Conservation (phyloP, 2,113 vertebrate genomes). For the Rhinoderma darwinii region DNA sequence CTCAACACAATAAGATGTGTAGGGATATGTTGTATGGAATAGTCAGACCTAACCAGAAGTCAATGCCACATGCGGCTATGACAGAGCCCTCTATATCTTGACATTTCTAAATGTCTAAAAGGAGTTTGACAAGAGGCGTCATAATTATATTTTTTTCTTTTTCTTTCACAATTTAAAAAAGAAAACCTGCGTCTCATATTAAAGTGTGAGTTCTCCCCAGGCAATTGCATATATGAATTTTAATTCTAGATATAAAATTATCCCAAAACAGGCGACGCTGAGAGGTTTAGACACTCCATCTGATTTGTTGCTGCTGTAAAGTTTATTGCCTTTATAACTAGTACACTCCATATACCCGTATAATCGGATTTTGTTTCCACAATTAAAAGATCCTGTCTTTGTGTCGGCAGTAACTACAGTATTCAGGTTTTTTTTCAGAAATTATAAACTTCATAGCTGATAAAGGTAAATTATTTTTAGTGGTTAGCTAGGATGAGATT, state of each 20-base stretch:
- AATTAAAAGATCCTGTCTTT: not conserved
- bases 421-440: not conserved
- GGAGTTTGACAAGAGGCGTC: not conserved
- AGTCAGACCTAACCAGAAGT: not conserved
- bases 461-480: not conserved
- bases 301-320: constrained; percentile 26
- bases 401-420: not conserved
- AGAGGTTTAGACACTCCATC: constrained; percentile 18
- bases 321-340: constrained; percentile 26
- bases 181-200: constrained; percentile 1
- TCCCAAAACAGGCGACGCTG: not conserved
- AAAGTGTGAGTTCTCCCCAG: constrained; percentile 54
- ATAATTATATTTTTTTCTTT: not conserved
- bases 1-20: not conserved
- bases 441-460: not conserved
- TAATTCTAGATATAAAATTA: constrained; percentile 31
- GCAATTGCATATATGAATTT: constrained; percentile 53
- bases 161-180: constrained; percentile 20
- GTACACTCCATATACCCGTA: not conserved
- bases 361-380: constrained; percentile 6
- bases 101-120: constrained; percentile 34
- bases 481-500: too few relatives aligned
- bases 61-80: not conserved
- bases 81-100: not conserved
- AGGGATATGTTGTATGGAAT: not conserved